phyloP scores from a whole-genome alignment of 2,797 vertebrate species.

The Takifugu rubripes region DNA sequence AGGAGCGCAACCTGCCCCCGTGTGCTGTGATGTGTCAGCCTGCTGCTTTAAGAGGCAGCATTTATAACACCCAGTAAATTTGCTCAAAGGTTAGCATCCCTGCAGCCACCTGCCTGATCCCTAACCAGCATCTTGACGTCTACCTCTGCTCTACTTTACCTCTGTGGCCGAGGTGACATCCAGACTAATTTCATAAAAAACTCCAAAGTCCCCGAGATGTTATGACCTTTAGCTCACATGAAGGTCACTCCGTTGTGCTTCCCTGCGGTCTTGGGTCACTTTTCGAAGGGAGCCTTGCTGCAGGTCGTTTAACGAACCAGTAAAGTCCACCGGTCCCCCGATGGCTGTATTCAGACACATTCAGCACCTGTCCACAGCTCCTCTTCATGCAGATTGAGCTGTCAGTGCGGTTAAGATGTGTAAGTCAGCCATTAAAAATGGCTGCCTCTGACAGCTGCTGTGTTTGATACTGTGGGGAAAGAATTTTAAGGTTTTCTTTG shows the following conservation, averaged over 20 bases:
- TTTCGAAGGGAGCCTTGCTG: constrained; percentile 3
- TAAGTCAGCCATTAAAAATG: too few species aligned
- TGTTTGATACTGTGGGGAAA: too few species aligned
- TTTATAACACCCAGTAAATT: constrained; percentile 1
- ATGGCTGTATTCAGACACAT: constrained; percentile 33
- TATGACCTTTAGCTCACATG: constrained; percentile 32
- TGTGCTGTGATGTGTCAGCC: not conserved
- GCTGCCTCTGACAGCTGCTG: too few species aligned
- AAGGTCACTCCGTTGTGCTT: constrained; percentile 40
- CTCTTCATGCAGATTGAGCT: constrained; percentile 13
- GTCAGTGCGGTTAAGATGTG: constrained; percentile 25
- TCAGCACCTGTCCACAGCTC: constrained; percentile 22
- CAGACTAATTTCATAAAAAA: not conserved
- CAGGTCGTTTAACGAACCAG: constrained; percentile 37
- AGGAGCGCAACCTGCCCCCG: constrained; percentile 35
- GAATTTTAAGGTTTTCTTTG: too few species aligned
- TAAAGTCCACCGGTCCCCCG: constrained; percentile 41
- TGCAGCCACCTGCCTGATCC: constrained; percentile 28
- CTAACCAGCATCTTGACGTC: constrained; percentile 15
- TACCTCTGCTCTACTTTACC: not conserved
- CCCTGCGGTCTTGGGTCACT: constrained; percentile 36
- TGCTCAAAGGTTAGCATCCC: constrained; percentile 17
- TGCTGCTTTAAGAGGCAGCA: not conserved
- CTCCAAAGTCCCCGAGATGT: constrained; percentile 6
- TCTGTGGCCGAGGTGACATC: too few species aligned